Conservation (phyloP, 2,797 vertebrate species). For the Trachurus trachurus region DNA sequence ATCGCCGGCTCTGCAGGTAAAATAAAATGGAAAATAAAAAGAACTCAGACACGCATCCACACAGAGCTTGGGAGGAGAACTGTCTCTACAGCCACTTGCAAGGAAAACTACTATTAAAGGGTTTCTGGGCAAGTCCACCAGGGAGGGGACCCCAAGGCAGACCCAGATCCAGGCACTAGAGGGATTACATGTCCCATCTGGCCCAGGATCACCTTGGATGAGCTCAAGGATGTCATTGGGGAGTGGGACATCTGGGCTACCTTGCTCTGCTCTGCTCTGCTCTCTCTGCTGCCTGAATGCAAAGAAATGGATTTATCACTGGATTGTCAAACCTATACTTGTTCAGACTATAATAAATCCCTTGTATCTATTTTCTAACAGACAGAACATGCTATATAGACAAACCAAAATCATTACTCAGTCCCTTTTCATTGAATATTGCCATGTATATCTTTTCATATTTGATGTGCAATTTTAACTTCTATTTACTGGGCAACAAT, state of each 20-base stretch:
- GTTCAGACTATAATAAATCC: conserved; percentile 1
- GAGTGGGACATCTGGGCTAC: not conserved
- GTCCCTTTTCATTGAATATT: not conserved
- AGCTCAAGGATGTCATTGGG: not conserved
- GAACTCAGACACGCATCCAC: not conserved
- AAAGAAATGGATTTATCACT: not conserved
- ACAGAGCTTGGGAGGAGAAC: not conserved
- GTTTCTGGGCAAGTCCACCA: not conserved
- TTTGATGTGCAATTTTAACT: not conserved
- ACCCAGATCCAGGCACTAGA: not conserved
- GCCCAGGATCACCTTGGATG: not conserved
- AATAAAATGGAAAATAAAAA: not conserved
- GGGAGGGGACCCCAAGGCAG: not conserved
- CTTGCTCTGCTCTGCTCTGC: not conserved
- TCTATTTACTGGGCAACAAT: not conserved
- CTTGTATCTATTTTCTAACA: not conserved
- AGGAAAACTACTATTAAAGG: not conserved
- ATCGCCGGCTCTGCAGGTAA: not conserved
- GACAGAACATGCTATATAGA: not conserved
- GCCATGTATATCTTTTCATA: not conserved
- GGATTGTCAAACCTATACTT: not conserved
- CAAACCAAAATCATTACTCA: not conserved
- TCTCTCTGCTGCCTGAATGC: not conserved
- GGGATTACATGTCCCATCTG: conserved; percentile 8
- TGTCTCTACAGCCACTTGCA: not conserved